Percentiles rank a stretch among this genome's conserved stretches.
Evolutionary conservation across 1,140 invertebrate species (phyloP).

Genomic region (Brachionus plicatilis): DNA sequence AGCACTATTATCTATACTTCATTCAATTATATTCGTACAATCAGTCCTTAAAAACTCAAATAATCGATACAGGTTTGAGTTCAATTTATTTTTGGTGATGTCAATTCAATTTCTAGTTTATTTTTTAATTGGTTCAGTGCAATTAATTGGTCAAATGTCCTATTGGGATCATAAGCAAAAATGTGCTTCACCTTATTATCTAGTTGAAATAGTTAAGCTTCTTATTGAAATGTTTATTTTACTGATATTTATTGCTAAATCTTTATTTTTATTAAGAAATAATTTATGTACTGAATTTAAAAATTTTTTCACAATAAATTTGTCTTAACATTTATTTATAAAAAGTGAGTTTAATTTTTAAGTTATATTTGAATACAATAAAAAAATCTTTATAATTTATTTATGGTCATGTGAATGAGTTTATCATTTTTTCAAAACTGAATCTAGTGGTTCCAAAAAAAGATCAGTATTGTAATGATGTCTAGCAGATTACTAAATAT

Average conservation of each 20-base stretch:
- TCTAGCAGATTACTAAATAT: neutral
- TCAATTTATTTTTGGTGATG: neutral
- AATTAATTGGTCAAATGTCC: neutral
- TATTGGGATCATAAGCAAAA: neutral
- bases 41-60: neutral
- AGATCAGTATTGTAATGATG: neutral
- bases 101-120: neutral
- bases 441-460: neutral
- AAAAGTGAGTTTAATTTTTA: neutral
- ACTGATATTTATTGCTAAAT: neutral
- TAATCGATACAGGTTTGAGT: neutral
- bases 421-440: neutral
- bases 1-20: neutral
- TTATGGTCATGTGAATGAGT: neutral
- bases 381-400: neutral
- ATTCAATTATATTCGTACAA: neutral
- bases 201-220: neutral
- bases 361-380: neutral
- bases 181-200: neutral
- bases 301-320: slow-evolving; percentile 9
- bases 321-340: neutral
- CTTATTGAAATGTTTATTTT: neutral
- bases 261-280: neutral
- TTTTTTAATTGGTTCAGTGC: neutral
- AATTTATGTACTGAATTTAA: neutral